phyloP scores from a whole-genome alignment of 2,797 vertebrate species.

The Gallirallus australis region DNA sequence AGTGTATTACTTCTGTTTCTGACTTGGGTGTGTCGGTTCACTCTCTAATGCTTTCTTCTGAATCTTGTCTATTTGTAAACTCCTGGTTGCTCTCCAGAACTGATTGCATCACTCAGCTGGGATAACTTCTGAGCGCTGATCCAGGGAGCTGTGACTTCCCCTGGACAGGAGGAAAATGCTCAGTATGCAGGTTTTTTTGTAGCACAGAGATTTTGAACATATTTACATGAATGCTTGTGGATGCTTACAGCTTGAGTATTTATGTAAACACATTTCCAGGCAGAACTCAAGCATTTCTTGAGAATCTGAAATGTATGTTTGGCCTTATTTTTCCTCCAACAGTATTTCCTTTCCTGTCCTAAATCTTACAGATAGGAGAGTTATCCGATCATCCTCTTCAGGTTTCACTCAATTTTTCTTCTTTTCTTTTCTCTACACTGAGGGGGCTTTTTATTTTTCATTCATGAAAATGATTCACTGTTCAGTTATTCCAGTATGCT shows the following conservation, averaged over 20 bases:
- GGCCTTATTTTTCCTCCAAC: not conserved
- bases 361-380: not conserved
- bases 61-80: not conserved
- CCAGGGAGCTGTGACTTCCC: not conserved
- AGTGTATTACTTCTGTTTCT: not conserved
- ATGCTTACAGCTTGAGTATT: not conserved
- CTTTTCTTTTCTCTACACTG: not conserved
- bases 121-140: not conserved
- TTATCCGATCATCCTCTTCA: not conserved
- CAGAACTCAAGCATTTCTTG: not conserved
- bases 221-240: not conserved
- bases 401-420: not conserved
- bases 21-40: not conserved
- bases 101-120: not conserved
- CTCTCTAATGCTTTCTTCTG: not conserved
- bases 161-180: not conserved
- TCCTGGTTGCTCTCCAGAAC: not conserved
- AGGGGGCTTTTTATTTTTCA: constrained; percentile 31
- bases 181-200: not conserved
- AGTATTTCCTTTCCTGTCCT: not conserved
- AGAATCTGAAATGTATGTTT: not conserved
- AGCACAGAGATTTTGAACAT: not conserved
- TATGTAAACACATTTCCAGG: not conserved
- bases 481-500: constrained; percentile 20
- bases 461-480: constrained; percentile 51